A percentile compares a stretch with the other conserved stretches of the same genome.
Evolutionary conservation across 2,113 vertebrate species (phyloP).

Genomic region (Indicator indicator): DNA sequence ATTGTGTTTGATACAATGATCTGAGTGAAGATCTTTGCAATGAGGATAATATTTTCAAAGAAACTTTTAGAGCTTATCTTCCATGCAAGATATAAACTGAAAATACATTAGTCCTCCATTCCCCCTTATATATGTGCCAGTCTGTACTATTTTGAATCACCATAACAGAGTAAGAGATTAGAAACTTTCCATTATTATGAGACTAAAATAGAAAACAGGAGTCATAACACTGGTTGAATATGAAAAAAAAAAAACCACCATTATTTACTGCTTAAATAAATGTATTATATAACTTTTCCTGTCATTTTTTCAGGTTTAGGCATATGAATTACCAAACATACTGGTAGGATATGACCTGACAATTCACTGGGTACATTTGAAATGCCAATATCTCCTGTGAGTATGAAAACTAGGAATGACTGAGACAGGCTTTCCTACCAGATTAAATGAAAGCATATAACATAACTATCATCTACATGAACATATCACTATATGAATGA

Average conservation of each 20-base stretch:
- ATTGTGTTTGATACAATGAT: constrained; percentile 1
- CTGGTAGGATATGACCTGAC: not conserved
- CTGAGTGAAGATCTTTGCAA: not conserved
- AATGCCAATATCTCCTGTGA: not conserved
- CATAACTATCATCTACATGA: not conserved
- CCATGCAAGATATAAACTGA: constrained; percentile 1
- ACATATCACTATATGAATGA: not conserved
- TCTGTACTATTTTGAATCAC: not conserved
- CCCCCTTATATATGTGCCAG: not conserved
- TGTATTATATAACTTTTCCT: not conserved
- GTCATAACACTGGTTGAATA: not conserved
- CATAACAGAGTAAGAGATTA: not conserved
- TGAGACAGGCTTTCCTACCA: not conserved
- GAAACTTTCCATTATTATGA: not conserved
- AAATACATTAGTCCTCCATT: not conserved
- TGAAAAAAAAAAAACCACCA: not conserved
- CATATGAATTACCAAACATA: not conserved
- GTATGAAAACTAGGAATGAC: not conserved
- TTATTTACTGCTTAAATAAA: not conserved
- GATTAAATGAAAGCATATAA: not conserved
- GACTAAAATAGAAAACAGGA: not conserved
- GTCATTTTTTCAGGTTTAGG: not conserved
- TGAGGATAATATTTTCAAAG: constrained; percentile 26
- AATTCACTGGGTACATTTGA: not conserved
- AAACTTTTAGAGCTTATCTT: not conserved